Conservation (phyloP, 2,797 vertebrate species). For the Artibeus lituratus region DNA sequence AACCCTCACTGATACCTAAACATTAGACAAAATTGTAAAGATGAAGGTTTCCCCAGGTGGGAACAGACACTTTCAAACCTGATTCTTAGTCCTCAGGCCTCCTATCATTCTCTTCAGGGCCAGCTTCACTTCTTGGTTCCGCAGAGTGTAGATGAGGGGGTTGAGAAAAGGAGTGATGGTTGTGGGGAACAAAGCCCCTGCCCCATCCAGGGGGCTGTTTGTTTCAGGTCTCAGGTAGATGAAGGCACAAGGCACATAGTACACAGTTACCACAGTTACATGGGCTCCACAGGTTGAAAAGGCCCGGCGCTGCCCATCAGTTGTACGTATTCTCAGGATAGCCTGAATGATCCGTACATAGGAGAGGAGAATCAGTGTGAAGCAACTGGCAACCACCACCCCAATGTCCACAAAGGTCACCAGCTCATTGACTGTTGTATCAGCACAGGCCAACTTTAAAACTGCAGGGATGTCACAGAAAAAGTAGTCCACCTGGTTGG, state of each 20-base stretch:
- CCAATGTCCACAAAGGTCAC: constrained; percentile 68
- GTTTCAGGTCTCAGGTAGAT: constrained; percentile 68
- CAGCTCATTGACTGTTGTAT: constrained; percentile 58
- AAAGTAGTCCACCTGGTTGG: constrained; percentile 72
- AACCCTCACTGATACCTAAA: not conserved
- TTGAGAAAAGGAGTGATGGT: constrained; percentile 74
- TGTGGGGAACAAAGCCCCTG: constrained; percentile 68
- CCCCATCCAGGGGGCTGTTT: constrained; percentile 48
- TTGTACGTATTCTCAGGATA: constrained; percentile 57
- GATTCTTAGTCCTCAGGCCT: not conserved
- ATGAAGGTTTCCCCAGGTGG: not conserved
- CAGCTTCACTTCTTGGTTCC: constrained; percentile 72
- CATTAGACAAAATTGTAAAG: not conserved
- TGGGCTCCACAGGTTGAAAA: constrained; percentile 75
- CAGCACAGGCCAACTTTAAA: constrained; percentile 70
- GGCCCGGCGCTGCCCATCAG: constrained; percentile 36
- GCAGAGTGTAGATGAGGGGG: constrained; percentile 72
- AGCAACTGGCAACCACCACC: constrained; percentile 66
- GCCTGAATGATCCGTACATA: constrained; percentile 65
- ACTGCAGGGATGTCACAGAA: constrained; percentile 78
- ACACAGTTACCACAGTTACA: constrained; percentile 61
- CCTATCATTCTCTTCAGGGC: constrained; percentile 60
- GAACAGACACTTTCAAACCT: not conserved
- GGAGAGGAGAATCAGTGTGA: constrained; percentile 70
- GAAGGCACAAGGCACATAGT: constrained; percentile 70